phyloP scores from a whole-genome alignment of 1,140 invertebrate genomes.

The Caerostris extrusa region DNA sequence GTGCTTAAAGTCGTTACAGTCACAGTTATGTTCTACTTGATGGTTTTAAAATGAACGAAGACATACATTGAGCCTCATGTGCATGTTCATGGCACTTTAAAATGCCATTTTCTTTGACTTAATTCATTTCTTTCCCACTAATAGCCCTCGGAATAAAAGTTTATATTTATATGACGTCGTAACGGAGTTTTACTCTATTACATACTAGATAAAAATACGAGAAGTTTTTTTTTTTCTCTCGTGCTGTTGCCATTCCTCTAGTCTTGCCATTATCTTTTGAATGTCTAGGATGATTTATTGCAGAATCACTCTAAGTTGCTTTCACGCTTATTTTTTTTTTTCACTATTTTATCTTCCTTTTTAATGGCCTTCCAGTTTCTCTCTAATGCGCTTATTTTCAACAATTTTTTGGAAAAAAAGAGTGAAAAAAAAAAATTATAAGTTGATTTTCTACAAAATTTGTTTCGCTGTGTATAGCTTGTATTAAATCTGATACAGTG shows the following conservation, averaged over 20 bases:
- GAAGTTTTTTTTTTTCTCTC: background rate
- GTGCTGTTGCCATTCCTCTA: background rate
- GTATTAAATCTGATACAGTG: slow-evolving; percentile 20
- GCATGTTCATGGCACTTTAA: background rate
- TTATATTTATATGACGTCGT: slow-evolving; percentile 64
- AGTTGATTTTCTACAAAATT: slow-evolving; percentile 14
- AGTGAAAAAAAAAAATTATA: slow-evolving; percentile 10
- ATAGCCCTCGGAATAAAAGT: slow-evolving; percentile 17
- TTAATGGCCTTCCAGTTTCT: slow-evolving; percentile 53
- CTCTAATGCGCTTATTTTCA: slow-evolving; percentile 59
- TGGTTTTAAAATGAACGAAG: no score
- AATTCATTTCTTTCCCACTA: background rate
- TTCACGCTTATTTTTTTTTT: slow-evolving; percentile 3
- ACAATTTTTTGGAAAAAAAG: background rate
- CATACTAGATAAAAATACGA: slow-evolving; percentile 62
- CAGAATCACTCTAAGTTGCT: slow-evolving; percentile 66
- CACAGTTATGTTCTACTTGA: no score
- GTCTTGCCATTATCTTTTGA: slow-evolving; percentile 58
- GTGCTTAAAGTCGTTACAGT: no score
- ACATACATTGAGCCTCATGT: no score
- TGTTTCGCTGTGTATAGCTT: slow-evolving; percentile 21
- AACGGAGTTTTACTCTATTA: slow-evolving; percentile 46
- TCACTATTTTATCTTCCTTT: slow-evolving; percentile 10
- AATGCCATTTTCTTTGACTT: slow-evolving; percentile 16
- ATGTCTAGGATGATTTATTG: slow-evolving; percentile 71